phyloP scores from a whole-genome alignment of 2,797 vertebrate genomes.

The Dallia pectoralis region DNA sequence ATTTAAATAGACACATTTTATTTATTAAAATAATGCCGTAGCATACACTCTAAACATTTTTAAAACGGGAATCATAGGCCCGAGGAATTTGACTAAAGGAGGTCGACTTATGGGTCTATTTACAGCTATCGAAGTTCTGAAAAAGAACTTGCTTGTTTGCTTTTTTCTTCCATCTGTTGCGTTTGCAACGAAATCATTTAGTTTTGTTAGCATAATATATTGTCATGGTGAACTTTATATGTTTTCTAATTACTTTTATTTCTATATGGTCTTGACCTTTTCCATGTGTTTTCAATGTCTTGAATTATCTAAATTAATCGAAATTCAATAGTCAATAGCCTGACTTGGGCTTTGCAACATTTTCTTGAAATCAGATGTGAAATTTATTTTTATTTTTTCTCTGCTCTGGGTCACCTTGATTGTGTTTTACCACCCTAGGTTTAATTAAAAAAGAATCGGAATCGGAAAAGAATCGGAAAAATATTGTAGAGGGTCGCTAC shows the following conservation, averaged over 20 bases:
- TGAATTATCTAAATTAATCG: neutral
- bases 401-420: neutral
- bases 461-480: neutral
- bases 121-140: neutral
- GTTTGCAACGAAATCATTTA: conserved; percentile 2
- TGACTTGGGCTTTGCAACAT: neutral
- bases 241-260: neutral
- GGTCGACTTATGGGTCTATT: neutral
- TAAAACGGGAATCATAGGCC: neutral
- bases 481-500: no score
- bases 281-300: neutral
- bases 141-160: neutral
- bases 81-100: neutral
- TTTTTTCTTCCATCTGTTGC: neutral
- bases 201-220: neutral
- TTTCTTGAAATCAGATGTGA: neutral
- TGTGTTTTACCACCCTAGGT: neutral
- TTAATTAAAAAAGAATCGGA: neutral
- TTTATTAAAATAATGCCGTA: neutral
- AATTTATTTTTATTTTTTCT: neutral
- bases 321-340: neutral
- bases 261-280: neutral
- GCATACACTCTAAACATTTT: neutral
- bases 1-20: neutral
- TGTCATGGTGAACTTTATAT: neutral